These are phyloP conservation scores for Psittacula echo DNA, from an alignment of 2,797 vertebrate species.

Conservation along the genomic window DNA sequence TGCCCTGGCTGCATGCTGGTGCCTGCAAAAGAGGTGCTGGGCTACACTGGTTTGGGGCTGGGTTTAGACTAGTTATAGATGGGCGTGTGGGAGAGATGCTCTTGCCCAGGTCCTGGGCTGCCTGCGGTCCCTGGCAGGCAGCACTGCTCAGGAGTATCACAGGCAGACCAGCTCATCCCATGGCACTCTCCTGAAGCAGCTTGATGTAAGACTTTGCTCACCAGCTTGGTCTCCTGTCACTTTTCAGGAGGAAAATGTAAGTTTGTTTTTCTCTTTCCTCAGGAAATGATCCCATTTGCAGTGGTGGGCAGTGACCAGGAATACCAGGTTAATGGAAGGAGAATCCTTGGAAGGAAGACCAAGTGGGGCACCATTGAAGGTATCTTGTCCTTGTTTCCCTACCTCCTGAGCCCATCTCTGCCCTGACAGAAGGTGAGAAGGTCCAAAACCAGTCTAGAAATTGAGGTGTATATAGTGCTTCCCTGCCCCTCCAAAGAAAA, in stretches of 20 bases:
- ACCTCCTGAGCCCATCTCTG: background rate
- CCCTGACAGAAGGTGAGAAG: background rate
- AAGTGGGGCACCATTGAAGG: conserved; percentile 99
- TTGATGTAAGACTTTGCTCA: accelerated
- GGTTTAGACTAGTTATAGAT: background rate
- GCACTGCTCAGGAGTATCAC: background rate
- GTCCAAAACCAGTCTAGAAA: background rate
- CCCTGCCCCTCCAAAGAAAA: background rate
- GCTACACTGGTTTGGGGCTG: background rate
- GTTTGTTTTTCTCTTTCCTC: background rate
- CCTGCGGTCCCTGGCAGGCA: background rate
- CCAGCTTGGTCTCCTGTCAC: background rate
- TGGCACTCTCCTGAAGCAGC: background rate
- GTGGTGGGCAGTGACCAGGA: conserved; percentile 98
- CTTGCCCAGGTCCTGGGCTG: background rate
- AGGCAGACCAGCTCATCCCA: background rate
- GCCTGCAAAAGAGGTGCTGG: background rate
- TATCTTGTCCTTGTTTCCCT: conserved; percentile 61
- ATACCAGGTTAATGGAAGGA: conserved; percentile 95
- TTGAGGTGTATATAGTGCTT: background rate
- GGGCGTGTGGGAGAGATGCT: background rate
- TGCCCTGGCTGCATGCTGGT: background rate
- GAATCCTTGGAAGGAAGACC: conserved; percentile 96
- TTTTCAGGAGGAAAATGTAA: background rate
- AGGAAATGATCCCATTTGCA: conserved; percentile 99